phyloP scores from a whole-genome alignment of 2,888 invertebrate genomes.

The Hoplodrina blanda region DNA sequence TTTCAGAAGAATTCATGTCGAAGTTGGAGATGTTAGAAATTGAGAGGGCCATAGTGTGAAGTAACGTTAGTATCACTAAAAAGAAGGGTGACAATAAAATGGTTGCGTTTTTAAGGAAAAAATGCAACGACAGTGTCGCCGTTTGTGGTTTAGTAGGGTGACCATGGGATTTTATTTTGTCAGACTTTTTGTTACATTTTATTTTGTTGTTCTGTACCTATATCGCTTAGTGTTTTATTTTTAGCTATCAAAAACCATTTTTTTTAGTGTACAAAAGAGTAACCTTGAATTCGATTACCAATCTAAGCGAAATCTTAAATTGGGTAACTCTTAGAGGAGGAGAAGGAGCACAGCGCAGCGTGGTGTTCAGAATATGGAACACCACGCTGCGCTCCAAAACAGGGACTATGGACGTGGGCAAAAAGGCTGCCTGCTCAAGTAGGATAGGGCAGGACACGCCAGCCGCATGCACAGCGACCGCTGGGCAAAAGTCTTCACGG shows the following conservation, averaged over 20 bases:
- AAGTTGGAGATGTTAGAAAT: slow-evolving; percentile 26
- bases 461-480: too few relatives aligned
- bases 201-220: neutral
- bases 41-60: slow-evolving; percentile 59
- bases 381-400: too few relatives aligned
- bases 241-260: too few relatives aligned
- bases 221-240: neutral
- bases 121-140: slow-evolving; percentile 58
- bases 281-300: too few relatives aligned
- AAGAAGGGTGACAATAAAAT: slow-evolving; percentile 68
- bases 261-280: neutral
- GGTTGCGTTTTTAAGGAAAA: slow-evolving; percentile 63
- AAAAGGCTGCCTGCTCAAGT: too few relatives aligned
- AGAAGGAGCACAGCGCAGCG: too few relatives aligned
- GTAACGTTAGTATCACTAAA: slow-evolving; percentile 68
- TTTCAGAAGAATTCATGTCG: neutral
- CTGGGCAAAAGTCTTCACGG: too few relatives aligned
- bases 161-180: slow-evolving; percentile 38
- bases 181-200: slow-evolving; percentile 4
- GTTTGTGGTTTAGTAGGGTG: slow-evolving; percentile 60
- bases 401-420: too few relatives aligned
- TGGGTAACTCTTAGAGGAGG: too few relatives aligned
- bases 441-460: too few relatives aligned
- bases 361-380: too few relatives aligned
- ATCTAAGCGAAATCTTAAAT: too few relatives aligned